A percentile compares a stretch with the other conserved stretches of the same genome.
phyloP scores from a whole-genome alignment of 2,113 vertebrate genomes.

The Coptodon rendalli region DNA sequence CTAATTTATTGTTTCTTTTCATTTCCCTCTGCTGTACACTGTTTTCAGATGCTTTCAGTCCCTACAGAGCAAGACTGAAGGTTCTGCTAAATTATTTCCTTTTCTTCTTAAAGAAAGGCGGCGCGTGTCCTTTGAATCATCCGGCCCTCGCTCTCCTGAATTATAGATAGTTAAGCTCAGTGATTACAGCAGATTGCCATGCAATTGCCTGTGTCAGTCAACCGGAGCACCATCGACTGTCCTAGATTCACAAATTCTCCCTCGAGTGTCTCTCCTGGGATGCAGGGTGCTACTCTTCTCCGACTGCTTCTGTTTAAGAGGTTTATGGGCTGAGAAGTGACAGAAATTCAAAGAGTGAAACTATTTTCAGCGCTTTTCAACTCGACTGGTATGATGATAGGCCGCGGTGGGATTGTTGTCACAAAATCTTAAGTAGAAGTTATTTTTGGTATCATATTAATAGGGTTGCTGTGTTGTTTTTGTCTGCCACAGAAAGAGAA shows the following conservation, averaged over 20 bases:
- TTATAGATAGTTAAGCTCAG: not conserved
- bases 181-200: constrained; percentile 20
- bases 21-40: not conserved
- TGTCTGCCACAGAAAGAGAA: not conserved
- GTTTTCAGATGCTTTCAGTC: not conserved
- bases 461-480: not conserved
- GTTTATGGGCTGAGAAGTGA: constrained; percentile 15
- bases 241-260: constrained; percentile 23
- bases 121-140: not conserved
- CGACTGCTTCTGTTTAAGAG: not conserved
- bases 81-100: not conserved
- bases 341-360: not conserved
- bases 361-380: constrained; percentile 4
- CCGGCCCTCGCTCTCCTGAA: not conserved
- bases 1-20: not conserved
- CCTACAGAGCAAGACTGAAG: accelerated
- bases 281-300: not conserved
- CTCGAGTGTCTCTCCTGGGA: constrained; percentile 23
- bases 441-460: constrained; percentile 1
- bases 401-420: not conserved
- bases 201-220: constrained; percentile 22
- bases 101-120: not conserved
- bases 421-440: not conserved
- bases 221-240: not conserved
- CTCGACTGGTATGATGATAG: not conserved